A percentile compares a stretch with the other conserved stretches of the same genome.
Conservation (phyloP, 2,888 invertebrate species). For the Scaptomyza parva region DNA sequence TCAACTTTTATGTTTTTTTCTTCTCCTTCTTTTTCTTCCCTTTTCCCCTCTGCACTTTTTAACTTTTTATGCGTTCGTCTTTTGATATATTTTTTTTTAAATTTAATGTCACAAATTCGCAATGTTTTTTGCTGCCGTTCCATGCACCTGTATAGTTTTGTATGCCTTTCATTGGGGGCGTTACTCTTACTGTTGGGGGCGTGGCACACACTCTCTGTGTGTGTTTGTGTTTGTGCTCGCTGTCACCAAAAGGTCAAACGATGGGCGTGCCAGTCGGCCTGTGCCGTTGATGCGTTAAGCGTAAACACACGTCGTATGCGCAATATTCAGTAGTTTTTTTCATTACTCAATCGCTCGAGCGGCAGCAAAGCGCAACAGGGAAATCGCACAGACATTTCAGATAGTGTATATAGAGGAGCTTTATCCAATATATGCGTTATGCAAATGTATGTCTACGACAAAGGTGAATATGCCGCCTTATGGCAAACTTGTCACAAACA, state of each 20-base stretch:
- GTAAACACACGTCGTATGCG: constrained; percentile 49
- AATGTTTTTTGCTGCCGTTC: constrained; percentile 34
- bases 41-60: constrained; percentile 5
- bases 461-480: constrained; percentile 15
- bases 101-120: constrained; percentile 43
- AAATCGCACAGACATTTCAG: background rate
- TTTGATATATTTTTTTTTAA: constrained; percentile 4
- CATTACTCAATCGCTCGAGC: constrained; percentile 2
- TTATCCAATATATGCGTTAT: constrained; percentile 33
- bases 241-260: constrained; percentile 37
- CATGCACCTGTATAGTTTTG: constrained; percentile 4
- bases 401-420: constrained; percentile 1
- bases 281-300: constrained; percentile 43
- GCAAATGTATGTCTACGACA: constrained; percentile 45
- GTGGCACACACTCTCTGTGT: constrained; percentile 23
- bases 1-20: constrained; percentile 56
- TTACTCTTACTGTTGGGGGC: constrained; percentile 26
- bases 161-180: constrained; percentile 12
- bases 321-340: constrained; percentile 25
- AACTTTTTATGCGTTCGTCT: constrained; percentile 1
- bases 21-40: constrained; percentile 16
- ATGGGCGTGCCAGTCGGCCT: constrained; percentile 39
- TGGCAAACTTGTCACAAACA: background rate
- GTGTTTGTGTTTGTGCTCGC: constrained; percentile 44
- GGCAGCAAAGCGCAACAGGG: constrained; percentile 1